Evolutionary conservation across 2,113 vertebrate genomes (phyloP).

Genomic region (Heliornis fulica): DNA sequence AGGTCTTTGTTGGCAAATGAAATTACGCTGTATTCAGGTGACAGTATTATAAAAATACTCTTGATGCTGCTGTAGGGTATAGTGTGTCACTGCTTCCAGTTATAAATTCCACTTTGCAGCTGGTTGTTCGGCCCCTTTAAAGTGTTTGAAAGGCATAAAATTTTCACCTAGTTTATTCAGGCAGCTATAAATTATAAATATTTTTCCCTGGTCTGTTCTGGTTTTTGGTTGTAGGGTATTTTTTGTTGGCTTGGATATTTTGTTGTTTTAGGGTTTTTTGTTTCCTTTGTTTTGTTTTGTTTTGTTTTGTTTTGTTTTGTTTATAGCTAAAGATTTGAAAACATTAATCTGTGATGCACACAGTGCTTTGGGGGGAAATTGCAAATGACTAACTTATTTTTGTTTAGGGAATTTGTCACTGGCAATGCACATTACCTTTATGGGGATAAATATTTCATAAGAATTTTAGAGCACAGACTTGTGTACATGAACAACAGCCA

Average conservation of each 20-base stretch:
- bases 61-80: neutral
- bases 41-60: neutral
- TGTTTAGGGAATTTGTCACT: neutral
- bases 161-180: neutral
- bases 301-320: neutral
- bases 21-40: conserved; percentile 7
- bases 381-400: neutral
- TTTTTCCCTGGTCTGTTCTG: neutral
- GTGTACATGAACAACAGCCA: neutral
- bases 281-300: too few relatives aligned
- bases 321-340: neutral
- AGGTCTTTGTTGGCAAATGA: neutral
- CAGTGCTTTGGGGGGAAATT: neutral
- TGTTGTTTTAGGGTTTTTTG: too few relatives aligned
- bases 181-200: neutral
- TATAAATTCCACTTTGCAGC: neutral
- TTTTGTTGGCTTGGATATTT: too few relatives aligned
- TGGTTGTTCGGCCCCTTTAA: neutral
- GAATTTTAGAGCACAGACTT: neutral
- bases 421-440: conserved; percentile 8
- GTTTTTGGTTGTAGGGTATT: too few relatives aligned
- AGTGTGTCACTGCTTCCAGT: neutral
- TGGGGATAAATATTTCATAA: conserved; percentile 44
- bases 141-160: neutral
- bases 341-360: neutral